Evolutionary conservation across 2,113 vertebrate species (phyloP), one percentile per base, ranked within the genome.

Genomic region (Thamnophis sirtalis): DNA sequence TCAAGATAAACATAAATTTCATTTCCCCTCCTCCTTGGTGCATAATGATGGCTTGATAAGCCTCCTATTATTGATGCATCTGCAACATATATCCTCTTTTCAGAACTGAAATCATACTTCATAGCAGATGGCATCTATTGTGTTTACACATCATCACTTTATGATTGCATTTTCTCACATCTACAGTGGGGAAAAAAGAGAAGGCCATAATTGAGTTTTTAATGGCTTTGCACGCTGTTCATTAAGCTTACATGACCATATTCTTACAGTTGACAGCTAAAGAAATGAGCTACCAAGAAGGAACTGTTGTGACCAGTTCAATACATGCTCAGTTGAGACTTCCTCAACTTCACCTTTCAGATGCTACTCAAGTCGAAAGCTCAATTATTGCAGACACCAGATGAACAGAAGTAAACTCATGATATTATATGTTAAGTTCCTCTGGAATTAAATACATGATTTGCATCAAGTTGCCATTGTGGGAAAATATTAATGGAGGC

Each of bases 81-180:
- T 97, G 96, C 96, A 95, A 54, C 95, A 84, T 3, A 92, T 95
- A 96, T 93, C 95, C 96, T 95, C 96, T 93, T 97, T 92, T 95
- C 56, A 95, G 96, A 97, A 95, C 96, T 91, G 38, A 90, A 96
- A 94, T 17, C 43, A 94, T 91, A 94, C 97, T 97, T 95, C 0
- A 33, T 17, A 97, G 96, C 97, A 97, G 98, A 98, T 98, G 97
- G 96, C 58, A 93, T 96, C 96, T 97, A 96, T 98, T 98, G 97
- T 98, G 97, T 97, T 98, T 98, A 98, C 97, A 98, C 98, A 98
- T 96, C 97, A 98, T 97, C 97, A 98, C 97, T 98, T 98, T 97
- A 97, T 97, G 95, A 97, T 96, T 95, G 97, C 97, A 96, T 97
- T 98, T 95, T 94, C 97, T 96, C 97, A 97, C 94, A 95, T 97